A percentile compares a stretch with the other conserved stretches of the same genome.
phyloP scores from a whole-genome alignment of 2,797 vertebrate species.

The Eulemur albifrons region DNA sequence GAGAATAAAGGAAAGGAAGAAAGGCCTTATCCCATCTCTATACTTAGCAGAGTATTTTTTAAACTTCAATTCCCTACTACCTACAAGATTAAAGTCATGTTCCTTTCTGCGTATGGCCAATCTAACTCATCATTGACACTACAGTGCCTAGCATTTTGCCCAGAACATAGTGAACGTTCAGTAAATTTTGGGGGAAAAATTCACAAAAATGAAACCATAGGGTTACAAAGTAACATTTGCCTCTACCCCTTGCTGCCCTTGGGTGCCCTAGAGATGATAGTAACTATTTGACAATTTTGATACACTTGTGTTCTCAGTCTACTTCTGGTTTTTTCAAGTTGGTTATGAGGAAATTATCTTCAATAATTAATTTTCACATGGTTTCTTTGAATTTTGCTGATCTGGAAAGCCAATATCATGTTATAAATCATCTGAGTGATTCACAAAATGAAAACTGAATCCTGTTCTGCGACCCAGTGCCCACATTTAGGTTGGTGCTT shows the following conservation, averaged over 20 bases:
- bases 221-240: neutral
- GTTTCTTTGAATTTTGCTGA: neutral
- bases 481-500: neutral
- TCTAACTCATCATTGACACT: neutral
- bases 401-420: neutral
- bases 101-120: neutral
- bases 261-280: rapidly evolving
- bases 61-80: neutral
- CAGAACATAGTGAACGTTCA: neutral
- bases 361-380: neutral
- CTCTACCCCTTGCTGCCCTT: neutral
- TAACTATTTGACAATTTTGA: neutral
- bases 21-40: neutral
- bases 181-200: neutral
- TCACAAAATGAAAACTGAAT: neutral
- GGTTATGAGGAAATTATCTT: neutral
- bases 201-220: neutral
- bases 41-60: neutral
- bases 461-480: neutral
- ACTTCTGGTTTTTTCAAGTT: neutral
- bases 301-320: neutral
- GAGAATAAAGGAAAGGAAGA: neutral
- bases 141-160: neutral
- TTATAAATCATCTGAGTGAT: neutral
- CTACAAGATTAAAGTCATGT: neutral